phyloP scores from a whole-genome alignment of 2,113 vertebrate species.

The Brienomyrus brachyistius region DNA sequence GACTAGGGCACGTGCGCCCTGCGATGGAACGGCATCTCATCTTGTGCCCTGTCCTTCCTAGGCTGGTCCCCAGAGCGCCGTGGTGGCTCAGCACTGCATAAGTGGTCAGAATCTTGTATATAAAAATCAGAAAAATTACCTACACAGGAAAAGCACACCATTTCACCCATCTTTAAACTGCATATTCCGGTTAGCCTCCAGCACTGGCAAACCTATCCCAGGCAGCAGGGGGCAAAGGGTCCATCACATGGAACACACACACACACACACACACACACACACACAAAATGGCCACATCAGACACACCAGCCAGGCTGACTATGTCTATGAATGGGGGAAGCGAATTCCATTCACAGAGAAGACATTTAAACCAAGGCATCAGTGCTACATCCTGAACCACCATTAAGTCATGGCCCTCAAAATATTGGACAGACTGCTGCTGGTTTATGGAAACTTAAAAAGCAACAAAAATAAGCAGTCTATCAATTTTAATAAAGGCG shows the following conservation, averaged over 20 bases:
- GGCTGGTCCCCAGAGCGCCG: not conserved
- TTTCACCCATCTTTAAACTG: not conserved
- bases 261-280: not conserved
- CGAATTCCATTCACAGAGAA: not conserved
- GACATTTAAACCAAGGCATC: not conserved
- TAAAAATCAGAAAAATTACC: not conserved
- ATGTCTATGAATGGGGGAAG: not conserved
- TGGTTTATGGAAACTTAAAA: not conserved
- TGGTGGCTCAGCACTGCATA: not conserved
- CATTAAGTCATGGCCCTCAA: not conserved
- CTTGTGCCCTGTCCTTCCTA: not conserved
- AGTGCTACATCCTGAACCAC: not conserved
- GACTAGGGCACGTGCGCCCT: not conserved
- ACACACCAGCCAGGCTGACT: not conserved
- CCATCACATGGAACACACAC: not conserved
- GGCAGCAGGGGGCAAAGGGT: not conserved
- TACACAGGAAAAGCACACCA: not conserved
- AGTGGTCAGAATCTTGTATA: not conserved
- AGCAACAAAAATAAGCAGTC: not conserved
- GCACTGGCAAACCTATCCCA: not conserved
- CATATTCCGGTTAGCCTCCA: not conserved
- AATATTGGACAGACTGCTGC: not conserved
- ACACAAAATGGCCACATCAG: not conserved
- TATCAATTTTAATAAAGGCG: not conserved
- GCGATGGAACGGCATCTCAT: not conserved